A percentile compares a stretch with the other conserved stretches of the same genome.
phyloP scores from a whole-genome alignment of 1,140 invertebrate species.

The Papilio aristodemus region DNA sequence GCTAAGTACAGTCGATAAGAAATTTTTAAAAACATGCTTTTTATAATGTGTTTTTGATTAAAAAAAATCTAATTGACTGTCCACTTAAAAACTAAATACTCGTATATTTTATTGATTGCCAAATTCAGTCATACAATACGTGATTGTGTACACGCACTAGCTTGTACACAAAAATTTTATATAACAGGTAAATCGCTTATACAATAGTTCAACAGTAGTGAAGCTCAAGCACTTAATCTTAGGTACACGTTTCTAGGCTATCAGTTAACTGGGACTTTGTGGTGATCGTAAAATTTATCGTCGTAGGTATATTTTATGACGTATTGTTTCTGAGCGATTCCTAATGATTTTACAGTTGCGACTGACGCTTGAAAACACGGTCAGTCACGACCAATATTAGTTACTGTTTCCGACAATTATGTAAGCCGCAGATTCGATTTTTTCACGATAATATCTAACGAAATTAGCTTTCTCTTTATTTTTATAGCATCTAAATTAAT shows the following conservation, averaged over 20 bases:
- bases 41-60: too few species aligned
- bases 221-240: background rate
- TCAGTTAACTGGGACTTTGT: conserved; percentile 51
- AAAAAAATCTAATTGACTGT: too few species aligned
- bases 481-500: too few species aligned
- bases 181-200: background rate
- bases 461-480: background rate
- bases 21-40: too few species aligned
- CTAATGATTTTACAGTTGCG: conserved; percentile 36
- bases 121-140: too few species aligned
- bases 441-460: background rate
- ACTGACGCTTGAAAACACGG: background rate
- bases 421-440: background rate
- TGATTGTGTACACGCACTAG: too few species aligned
- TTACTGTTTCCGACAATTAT: conserved; percentile 12
- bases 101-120: too few species aligned
- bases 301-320: conserved; percentile 58
- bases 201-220: background rate
- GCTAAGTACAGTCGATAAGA: too few species aligned
- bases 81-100: too few species aligned
- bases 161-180: too few species aligned
- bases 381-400: conserved; percentile 37
- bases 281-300: conserved; percentile 67
- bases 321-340: conserved; percentile 53
- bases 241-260: conserved; percentile 50